Percentiles rank a stretch among this genome's conserved stretches.
These are phyloP conservation scores for Colaptes auratus DNA, from an alignment of 2,113 vertebrate genomes.

Conservation along the genomic window DNA sequence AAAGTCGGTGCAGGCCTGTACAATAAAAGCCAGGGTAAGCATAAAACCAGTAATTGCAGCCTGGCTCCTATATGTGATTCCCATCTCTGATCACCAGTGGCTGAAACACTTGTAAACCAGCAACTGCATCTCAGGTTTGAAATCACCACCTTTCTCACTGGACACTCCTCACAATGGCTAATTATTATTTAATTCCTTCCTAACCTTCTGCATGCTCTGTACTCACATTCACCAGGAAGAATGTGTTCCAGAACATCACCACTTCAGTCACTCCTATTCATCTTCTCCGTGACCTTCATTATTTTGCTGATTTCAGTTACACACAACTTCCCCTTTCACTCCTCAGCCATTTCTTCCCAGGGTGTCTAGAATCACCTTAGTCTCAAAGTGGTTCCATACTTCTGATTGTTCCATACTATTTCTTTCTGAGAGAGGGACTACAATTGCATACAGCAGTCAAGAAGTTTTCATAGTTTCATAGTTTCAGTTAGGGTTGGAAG, in stretches of 20 bases:
- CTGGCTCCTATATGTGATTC: not conserved
- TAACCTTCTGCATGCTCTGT: not conserved
- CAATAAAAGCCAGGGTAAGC: not conserved
- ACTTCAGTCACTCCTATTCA: not conserved
- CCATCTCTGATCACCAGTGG: not conserved
- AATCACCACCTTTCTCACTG: not conserved
- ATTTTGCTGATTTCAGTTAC: not conserved
- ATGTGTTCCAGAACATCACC: not conserved
- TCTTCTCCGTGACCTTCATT: not conserved
- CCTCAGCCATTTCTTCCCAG: not conserved
- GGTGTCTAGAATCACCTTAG: not conserved
- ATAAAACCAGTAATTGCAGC: not conserved
- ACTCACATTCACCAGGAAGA: not conserved
- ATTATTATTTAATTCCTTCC: not conserved
- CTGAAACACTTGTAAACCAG: not conserved
- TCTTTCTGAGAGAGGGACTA: not conserved
- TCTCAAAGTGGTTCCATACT: not conserved
- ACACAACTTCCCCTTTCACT: not conserved
- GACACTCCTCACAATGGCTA: not conserved
- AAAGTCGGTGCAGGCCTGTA: not conserved
- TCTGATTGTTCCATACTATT: no score
- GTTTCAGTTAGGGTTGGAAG: no score
- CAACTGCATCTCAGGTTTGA: not conserved
- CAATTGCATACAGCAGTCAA: no score
- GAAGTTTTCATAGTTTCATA: no score